These are phyloP conservation scores for Myiagra hebetior DNA, from an alignment of 2,113 vertebrate species.

Conservation along the genomic window DNA sequence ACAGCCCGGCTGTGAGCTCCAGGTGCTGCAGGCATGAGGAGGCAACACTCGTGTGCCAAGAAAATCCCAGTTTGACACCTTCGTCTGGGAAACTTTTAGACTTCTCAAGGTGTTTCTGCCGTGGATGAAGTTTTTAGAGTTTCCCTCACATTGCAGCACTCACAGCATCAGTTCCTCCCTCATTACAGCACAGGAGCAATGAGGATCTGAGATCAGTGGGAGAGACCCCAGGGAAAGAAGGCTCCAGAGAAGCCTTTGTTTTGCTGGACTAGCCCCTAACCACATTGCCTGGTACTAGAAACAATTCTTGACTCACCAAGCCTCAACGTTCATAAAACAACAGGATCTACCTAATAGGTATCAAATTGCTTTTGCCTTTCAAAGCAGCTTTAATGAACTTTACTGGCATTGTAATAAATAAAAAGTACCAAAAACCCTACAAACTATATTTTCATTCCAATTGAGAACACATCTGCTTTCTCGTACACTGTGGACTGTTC, in stretches of 20 bases:
- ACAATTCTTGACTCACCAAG: background rate
- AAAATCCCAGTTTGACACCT: background rate
- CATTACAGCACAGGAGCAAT: fast-evolving
- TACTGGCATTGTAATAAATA: background rate
- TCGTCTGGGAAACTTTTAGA: background rate
- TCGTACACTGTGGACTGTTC: background rate
- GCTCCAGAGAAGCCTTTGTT: background rate
- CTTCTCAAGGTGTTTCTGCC: background rate
- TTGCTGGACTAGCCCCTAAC: background rate
- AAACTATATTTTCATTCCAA: background rate
- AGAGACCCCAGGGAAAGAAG: background rate
- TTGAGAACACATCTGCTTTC: background rate
- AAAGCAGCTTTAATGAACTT: background rate
- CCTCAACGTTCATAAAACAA: background rate
- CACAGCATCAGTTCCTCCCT: background rate
- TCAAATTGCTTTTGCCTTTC: background rate
- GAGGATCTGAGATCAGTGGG: background rate
- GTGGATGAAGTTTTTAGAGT: background rate
- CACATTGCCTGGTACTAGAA: background rate
- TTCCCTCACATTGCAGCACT: fast-evolving
- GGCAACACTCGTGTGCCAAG: background rate
- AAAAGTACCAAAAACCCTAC: background rate
- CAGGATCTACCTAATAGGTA: background rate
- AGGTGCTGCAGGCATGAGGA: background rate
- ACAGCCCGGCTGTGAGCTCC: background rate